Percentiles rank a stretch among this genome's conserved stretches.
Evolutionary conservation across 2,113 vertebrate species (phyloP).

Genomic region (Anarhynchus alexandrinus): DNA sequence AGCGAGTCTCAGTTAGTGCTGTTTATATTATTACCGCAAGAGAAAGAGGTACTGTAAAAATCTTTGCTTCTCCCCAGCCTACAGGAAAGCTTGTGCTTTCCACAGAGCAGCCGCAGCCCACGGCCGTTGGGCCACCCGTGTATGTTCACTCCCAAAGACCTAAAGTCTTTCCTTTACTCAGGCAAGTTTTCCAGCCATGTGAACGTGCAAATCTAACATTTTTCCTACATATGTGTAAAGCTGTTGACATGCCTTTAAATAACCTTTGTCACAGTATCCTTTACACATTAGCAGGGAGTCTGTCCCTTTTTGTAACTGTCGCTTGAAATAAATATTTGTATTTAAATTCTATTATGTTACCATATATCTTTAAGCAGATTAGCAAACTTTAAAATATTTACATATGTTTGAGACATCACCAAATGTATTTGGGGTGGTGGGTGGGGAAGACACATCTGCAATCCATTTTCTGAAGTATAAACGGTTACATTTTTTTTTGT

Average conservation of each 20-base stretch:
- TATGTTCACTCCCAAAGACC: background rate
- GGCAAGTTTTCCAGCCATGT: background rate
- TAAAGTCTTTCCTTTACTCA: background rate
- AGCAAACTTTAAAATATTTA: constrained; percentile 15
- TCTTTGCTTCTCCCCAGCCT: background rate
- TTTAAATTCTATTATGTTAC: background rate
- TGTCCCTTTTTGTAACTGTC: background rate
- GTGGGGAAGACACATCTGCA: background rate
- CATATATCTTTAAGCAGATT: background rate
- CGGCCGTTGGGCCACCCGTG: fast-evolving
- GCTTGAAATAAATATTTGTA: background rate
- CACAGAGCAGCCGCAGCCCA: background rate
- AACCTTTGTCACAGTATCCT: background rate
- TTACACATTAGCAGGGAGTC: background rate
- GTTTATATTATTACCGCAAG: background rate
- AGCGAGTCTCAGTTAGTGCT: background rate
- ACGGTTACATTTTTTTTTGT: constrained; percentile 1
- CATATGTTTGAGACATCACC: background rate
- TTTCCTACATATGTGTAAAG: background rate
- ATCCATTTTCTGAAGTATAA: background rate
- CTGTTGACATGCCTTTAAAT: background rate
- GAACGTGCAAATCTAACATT: background rate
- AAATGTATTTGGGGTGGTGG: background rate
- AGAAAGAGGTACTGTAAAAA: background rate
- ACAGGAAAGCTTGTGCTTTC: background rate